Evolutionary conservation across 2,888 invertebrate genomes (phyloP), one percentile per base, ranked within the genome.

Genomic region (Acanthosoma haemorrhoidale): DNA sequence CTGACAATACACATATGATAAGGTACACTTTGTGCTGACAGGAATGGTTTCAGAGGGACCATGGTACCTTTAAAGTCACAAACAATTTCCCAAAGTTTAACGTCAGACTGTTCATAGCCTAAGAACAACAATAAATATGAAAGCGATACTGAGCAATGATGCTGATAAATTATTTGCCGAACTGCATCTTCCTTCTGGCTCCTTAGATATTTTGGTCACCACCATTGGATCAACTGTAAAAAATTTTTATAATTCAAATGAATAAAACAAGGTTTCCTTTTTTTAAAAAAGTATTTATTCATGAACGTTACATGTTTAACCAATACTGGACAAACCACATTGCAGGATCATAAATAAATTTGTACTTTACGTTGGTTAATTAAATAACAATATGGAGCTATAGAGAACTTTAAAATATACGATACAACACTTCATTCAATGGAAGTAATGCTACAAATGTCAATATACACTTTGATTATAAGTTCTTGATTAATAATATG

Each of bases 361-460:
- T 63, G 61, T 63, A 63, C 61, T 63, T 63, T 38, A 39, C 61
- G 38, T 21, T 13, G n/a, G n/a, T n/a, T n/a, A n/a, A n/a, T n/a
- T n/a, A n/a, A n/a, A n/a, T n/a, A n/a, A n/a, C n/a, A n/a, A 43
- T 18, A 2, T 51, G 11, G 43, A 5, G 25, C 2, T 25, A 21
- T 25, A 25, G n/a, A 51, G 21, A 51, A 13, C 3, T 11, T 51
- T 51, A 13, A 51, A 51, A 51, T 25, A 51, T 43, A 18, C 25
- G 13, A 25, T 25, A 51, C 13, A 51, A 18, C 13, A 43, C n/a
- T 5, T 8, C 25, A 25, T 51, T 4, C 25, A 51, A 25, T 2
- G n/a, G 3, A 25, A 25, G 18, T 51, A 25, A 13, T 16, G n/a
- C 25, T 4, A 25, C 25, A 21, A 2, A 13, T 51, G 13, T 51